phyloP scores from a whole-genome alignment of 2,113 vertebrate genomes.

The Lepus timidus region DNA sequence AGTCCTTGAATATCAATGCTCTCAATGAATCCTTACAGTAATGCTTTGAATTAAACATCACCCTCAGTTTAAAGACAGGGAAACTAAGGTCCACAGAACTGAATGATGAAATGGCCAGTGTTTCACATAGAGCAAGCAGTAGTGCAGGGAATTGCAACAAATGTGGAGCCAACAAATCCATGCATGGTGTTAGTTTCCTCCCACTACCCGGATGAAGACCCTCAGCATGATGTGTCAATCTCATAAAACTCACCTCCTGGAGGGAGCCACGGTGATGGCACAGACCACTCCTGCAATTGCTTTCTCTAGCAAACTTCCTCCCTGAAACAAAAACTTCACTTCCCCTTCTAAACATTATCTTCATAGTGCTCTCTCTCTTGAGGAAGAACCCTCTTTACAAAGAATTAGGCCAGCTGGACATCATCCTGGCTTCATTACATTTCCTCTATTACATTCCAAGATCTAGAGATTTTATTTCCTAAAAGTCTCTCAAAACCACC shows the following conservation, averaged over 20 bases:
- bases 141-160: neutral
- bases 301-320: neutral
- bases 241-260: neutral
- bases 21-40: neutral
- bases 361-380: neutral
- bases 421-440: neutral
- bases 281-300: neutral
- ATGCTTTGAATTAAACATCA: neutral
- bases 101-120: neutral
- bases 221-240: neutral
- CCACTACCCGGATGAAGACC: neutral
- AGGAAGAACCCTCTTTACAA: neutral
- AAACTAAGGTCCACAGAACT: neutral
- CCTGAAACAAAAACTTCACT: neutral
- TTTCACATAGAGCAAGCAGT: neutral
- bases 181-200: neutral
- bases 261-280: too few relatives aligned
- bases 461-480: neutral
- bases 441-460: neutral
- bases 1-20: neutral
- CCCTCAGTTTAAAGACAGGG: neutral
- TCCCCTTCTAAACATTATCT: neutral
- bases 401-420: neutral
- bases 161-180: neutral
- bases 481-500: neutral